Evolutionary conservation across 2,113 vertebrate genomes (phyloP).

Genomic region (Phocoena sinus): DNA sequence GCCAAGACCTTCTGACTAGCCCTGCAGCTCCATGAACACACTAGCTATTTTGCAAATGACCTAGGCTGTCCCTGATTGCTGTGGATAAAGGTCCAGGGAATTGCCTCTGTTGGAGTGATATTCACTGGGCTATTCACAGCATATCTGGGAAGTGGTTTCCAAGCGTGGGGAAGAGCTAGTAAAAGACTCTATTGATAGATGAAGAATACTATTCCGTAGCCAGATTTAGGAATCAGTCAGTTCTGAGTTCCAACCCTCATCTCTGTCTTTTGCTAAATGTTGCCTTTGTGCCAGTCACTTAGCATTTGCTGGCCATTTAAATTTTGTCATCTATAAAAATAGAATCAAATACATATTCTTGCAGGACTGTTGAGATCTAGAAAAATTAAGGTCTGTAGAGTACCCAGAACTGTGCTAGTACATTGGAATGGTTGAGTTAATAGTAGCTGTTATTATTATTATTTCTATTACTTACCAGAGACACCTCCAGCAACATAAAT

Average conservation of each 20-base stretch:
- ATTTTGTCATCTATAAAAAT: background rate
- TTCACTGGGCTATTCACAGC: background rate
- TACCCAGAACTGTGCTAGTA: background rate
- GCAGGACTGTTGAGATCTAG: background rate
- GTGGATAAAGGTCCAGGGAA: background rate
- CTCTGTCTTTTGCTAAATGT: background rate
- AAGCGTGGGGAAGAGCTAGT: background rate
- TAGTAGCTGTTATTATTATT: background rate
- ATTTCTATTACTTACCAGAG: constrained; percentile 86
- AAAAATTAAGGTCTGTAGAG: background rate
- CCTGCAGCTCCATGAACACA: background rate
- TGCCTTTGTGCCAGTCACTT: background rate
- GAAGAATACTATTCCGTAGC: background rate
- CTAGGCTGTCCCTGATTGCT: background rate
- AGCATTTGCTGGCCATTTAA: background rate
- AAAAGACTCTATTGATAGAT: background rate
- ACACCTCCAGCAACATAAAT: constrained; percentile 91
- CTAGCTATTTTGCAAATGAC: background rate
- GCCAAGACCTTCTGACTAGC: background rate
- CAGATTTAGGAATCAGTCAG: background rate
- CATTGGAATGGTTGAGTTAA: background rate
- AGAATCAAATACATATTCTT: background rate
- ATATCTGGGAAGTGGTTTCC: background rate
- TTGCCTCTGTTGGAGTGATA: background rate
- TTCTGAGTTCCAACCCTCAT: background rate